A percentile compares a stretch with the other conserved stretches of the same genome.
phyloP scores from a whole-genome alignment of 2,888 invertebrate species.

The Gymnosoma rotundatum region DNA sequence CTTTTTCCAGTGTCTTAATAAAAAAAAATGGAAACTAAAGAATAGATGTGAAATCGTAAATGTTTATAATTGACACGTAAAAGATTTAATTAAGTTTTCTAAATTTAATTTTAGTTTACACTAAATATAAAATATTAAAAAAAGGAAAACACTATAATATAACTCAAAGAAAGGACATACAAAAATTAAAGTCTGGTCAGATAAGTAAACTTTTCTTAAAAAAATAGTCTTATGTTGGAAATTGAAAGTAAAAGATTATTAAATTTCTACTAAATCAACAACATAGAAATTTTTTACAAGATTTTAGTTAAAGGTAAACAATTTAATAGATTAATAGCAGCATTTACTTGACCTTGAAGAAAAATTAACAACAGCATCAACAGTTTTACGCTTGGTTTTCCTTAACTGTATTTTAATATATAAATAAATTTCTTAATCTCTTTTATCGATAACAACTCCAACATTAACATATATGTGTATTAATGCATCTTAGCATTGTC shows the following conservation, averaged over 20 bases:
- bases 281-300: too few relatives aligned
- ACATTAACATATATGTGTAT: background rate
- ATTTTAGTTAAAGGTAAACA: too few relatives aligned
- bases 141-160: background rate
- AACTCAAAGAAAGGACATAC: constrained; percentile 2
- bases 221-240: too few relatives aligned
- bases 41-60: constrained; percentile 24
- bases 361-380: too few relatives aligned
- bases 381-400: too few relatives aligned
- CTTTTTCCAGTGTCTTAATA: background rate
- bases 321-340: background rate
- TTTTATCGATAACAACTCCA: constrained; percentile 61
- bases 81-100: constrained; percentile 66
- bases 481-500: background rate
- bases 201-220: constrained; percentile 46
- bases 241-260: too few relatives aligned
- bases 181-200: constrained; percentile 16
- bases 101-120: constrained; percentile 13
- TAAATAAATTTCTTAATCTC: background rate
- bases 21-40: background rate
- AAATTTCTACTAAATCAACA: too few relatives aligned
- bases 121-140: background rate
- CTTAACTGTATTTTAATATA: too few relatives aligned
- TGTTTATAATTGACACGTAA: constrained; percentile 68
- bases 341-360: too few relatives aligned